Evolutionary conservation across 2,797 vertebrate genomes (phyloP).

Genomic region (Neomorphus geoffroyi): DNA sequence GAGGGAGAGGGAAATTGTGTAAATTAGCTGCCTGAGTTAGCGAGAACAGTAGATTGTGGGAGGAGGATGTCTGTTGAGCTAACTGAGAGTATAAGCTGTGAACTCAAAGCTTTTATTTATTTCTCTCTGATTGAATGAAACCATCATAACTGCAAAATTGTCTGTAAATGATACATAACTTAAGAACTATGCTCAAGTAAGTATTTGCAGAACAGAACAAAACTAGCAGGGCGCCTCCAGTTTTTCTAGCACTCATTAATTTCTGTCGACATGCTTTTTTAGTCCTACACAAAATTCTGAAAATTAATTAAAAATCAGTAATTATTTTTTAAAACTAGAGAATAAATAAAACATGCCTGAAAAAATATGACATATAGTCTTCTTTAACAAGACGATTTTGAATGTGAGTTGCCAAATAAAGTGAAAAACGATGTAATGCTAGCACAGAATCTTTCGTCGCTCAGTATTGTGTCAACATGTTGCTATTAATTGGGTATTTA

Average conservation of each 20-base stretch:
- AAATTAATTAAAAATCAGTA: neutral
- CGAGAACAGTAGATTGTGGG: neutral
- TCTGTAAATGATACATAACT: neutral
- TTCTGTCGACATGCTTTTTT: neutral
- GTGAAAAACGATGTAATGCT: neutral
- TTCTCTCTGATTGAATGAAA: neutral
- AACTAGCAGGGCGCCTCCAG: neutral
- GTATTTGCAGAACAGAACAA: neutral
- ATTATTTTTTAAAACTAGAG: neutral
- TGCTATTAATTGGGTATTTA: neutral
- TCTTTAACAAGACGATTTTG: neutral
- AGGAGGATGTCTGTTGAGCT: neutral
- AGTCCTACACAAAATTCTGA: neutral
- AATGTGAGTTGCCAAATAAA: neutral
- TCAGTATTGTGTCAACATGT: neutral
- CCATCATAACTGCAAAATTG: fast-evolving
- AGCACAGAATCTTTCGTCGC: neutral
- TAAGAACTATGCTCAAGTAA: neutral
- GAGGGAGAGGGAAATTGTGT: fast-evolving
- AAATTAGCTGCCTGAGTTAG: neutral
- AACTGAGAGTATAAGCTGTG: neutral
- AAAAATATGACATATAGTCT: neutral
- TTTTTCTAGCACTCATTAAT: neutral
- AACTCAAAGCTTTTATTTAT: neutral
- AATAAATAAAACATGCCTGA: neutral